Conservation (phyloP, 1,140 invertebrate genomes). For the Agrilus planipennis region DNA sequence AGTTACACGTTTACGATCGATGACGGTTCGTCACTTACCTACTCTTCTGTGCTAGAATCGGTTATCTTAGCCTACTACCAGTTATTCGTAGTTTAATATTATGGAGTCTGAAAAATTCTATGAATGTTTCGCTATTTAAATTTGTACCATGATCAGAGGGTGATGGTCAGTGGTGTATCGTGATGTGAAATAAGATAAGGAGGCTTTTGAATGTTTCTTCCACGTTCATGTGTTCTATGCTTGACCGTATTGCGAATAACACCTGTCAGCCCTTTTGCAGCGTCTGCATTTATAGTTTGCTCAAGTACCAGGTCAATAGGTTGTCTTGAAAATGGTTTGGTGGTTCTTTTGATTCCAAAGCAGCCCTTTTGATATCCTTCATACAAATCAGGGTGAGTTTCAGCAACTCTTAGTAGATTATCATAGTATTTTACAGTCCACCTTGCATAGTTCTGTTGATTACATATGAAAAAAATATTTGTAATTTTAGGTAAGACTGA, state of each 20-base stretch:
- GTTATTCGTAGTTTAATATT: no score
- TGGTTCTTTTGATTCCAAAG: constrained; percentile 14
- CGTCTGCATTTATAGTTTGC: constrained; percentile 22
- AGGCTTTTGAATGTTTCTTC: no score
- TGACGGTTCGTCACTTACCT: no score
- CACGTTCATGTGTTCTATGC: no score
- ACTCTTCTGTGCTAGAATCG: no score
- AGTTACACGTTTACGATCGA: no score
- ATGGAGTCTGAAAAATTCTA: no score
- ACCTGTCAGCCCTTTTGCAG: constrained; percentile 15
- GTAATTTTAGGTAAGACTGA: constrained; percentile 2
- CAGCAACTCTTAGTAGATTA: constrained; percentile 17
- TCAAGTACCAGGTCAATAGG: constrained; percentile 18
- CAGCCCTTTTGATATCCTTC: constrained; percentile 13
- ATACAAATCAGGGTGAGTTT: constrained; percentile 13
- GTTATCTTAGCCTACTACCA: no score
- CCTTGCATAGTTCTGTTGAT: constrained; percentile 27
- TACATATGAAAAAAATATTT: constrained; percentile 13
- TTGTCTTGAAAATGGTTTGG: constrained; percentile 17
- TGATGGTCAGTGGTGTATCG: background rate
- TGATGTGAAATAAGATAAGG: no score
- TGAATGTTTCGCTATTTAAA: no score
- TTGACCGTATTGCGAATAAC: constrained; percentile 17
- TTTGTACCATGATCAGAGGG: no score
- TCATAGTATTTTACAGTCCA: constrained; percentile 19